Evolutionary conservation across 35 echinoderm and acorn worm genomes (phyloP).

Genomic region (Hemicentrotus pulcherrimus): DNA sequence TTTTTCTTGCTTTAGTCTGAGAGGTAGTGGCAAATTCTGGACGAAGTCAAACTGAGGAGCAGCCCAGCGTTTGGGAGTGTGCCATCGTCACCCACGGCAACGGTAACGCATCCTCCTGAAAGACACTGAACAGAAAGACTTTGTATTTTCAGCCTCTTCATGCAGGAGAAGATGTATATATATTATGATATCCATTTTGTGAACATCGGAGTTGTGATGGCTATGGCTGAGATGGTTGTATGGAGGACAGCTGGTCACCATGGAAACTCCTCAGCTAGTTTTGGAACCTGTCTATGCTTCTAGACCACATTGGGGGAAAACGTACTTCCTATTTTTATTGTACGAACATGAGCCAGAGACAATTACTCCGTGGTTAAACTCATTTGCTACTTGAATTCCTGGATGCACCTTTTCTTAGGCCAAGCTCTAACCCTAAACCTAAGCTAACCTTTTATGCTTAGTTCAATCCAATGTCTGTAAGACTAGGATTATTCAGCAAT

Average conservation of each 20-base stretch:
- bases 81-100: not conserved
- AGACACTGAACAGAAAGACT: not conserved
- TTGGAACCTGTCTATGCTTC: not conserved
- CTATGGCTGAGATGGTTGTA: not conserved
- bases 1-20: constrained; percentile 54
- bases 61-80: not conserved
- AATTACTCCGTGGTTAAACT: no score
- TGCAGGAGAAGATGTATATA: not conserved
- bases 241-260: not conserved
- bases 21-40: constrained; percentile 93
- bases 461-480: no score
- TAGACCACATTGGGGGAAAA: not conserved
- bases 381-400: no score
- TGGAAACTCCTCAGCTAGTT: not conserved
- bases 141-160: not conserved
- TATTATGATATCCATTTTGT: not conserved
- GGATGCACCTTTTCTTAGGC: no score
- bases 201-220: not conserved
- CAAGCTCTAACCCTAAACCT: no score
- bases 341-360: no score
- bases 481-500: no score
- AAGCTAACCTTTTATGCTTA: no score
- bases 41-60: constrained; percentile 79
- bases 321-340: no score
- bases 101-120: not conserved